A percentile compares a stretch with the other conserved stretches of the same genome.
Evolutionary conservation across 2,797 vertebrate species (phyloP).

Genomic region (Muraenolepis orangiensis): DNA sequence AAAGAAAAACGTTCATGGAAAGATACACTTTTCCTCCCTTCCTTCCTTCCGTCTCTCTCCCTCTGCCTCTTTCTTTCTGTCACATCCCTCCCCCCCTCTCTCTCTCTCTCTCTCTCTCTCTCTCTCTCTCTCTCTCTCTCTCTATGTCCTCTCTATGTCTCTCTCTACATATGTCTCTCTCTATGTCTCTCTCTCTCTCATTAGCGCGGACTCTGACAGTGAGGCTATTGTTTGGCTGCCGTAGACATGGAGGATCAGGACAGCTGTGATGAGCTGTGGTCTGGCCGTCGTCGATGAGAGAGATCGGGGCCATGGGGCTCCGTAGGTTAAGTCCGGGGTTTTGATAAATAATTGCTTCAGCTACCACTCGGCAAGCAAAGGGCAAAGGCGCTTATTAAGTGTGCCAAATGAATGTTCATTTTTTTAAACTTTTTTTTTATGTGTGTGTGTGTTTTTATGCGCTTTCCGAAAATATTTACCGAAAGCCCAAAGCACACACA

Average conservation of each 20-base stretch:
- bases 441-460: no score
- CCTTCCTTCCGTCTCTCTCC: not conserved
- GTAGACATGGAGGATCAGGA: conserved; percentile 42
- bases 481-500: not conserved
- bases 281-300: conserved; percentile 38
- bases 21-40: not conserved
- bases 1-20: not conserved
- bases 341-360: not conserved
- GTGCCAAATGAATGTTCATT: not conserved
- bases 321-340: not conserved
- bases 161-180: not conserved
- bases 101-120: not conserved
- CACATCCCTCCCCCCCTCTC: conserved; percentile 7
- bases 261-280: conserved; percentile 38
- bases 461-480: not conserved
- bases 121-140: conserved; percentile 4
- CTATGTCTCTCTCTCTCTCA: conserved; percentile 11
- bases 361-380: not conserved
- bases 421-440: not conserved
- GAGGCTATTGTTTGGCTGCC: conserved; percentile 48
- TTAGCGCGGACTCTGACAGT: conserved; percentile 24
- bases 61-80: not conserved
- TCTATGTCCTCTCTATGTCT: conserved; percentile 11
- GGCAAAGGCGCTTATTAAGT: not conserved
- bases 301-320: conserved; percentile 19